A percentile compares a stretch with the other conserved stretches of the same genome.
phyloP scores from a whole-genome alignment of 2,113 vertebrate species.

The Mus pahari region DNA sequence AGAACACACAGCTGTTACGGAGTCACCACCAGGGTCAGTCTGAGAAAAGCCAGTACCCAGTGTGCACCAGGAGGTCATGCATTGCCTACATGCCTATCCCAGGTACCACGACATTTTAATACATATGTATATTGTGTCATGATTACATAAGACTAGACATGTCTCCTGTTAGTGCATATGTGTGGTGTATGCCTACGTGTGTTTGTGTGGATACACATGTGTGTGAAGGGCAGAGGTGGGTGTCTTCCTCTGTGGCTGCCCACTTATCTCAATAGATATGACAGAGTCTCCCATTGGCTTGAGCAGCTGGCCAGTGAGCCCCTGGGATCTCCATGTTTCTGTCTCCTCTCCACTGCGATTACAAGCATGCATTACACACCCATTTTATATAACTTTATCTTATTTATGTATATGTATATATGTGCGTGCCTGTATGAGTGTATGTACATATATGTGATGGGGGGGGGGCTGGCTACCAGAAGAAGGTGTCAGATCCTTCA shows the following conservation, averaged over 20 bases:
- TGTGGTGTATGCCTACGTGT: too few species aligned
- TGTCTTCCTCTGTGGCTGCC: neutral
- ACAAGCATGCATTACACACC: neutral
- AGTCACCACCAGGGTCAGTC: neutral
- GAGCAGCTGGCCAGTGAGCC: neutral
- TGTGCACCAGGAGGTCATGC: neutral
- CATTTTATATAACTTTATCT: neutral
- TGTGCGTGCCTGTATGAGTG: neutral
- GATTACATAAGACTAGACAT: neutral
- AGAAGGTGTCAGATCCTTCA: neutral
- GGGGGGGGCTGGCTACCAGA: too few species aligned
- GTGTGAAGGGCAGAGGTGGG: neutral
- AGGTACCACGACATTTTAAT: neutral
- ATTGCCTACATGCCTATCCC: neutral
- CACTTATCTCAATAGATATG: too few species aligned
- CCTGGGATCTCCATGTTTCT: neutral
- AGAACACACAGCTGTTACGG: neutral
- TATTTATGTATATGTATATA: neutral
- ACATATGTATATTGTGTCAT: neutral
- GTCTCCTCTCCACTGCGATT: neutral
- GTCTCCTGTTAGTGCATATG: neutral
- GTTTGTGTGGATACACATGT: too few species aligned
- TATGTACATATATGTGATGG: too few species aligned
- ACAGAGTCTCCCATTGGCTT: neutral
- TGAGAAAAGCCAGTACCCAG: neutral